Base-by-base conservation (phyloP, 2,113 vertebrate species). In the Eptesicus fuscus region DNA sequence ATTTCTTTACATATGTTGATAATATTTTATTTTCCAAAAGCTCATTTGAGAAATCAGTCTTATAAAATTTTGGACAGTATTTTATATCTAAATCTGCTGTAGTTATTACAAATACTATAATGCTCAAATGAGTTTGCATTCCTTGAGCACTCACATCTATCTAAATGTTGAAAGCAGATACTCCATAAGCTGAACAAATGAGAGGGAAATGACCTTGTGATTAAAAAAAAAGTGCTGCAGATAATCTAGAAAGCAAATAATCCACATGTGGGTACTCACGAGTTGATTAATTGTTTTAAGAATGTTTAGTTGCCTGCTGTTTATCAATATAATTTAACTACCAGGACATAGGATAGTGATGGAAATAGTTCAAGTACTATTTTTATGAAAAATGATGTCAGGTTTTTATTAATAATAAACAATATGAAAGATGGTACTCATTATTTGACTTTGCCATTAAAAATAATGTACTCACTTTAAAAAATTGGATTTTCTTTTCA, bases 311-410 rank as follows among this genome's bases (percentile, higher is more conserved):
- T 96, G 86, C 86, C 74, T 96, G 63, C 82, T 96, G 63, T 95
- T 96, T 95, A 93, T 94, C 94, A 94, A 94, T 96, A 89, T 93
- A 91, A 96, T 96, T 93, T 96, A 94, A 92, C 78, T 92, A 49
- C 56, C 30, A 53, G 35, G 56, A 23, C 56, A 74, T 63, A 76
- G 1, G 13, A 79, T 94, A 47, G 37, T 67, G 56, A 28, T 96
- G 93, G 93, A 94, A 95, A 95, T 92, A 97, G 73, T 73, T 28
- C 28, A 91, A 90, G 49, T 28, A 28, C 32, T 82, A 65, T 71
- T 84, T 94, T 91, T 83, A 65, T 88, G n/a, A 88, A 71, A 77
- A 92, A 88, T 83, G 7, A 28, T 92, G 51, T 73, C 80, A 92
- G 44, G 10, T 74, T 93, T 95, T 92, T 93, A 70, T 89, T 95